Base-by-base conservation (phyloP, 2,888 invertebrate genomes). In the Microplitis deprimator region DNA sequence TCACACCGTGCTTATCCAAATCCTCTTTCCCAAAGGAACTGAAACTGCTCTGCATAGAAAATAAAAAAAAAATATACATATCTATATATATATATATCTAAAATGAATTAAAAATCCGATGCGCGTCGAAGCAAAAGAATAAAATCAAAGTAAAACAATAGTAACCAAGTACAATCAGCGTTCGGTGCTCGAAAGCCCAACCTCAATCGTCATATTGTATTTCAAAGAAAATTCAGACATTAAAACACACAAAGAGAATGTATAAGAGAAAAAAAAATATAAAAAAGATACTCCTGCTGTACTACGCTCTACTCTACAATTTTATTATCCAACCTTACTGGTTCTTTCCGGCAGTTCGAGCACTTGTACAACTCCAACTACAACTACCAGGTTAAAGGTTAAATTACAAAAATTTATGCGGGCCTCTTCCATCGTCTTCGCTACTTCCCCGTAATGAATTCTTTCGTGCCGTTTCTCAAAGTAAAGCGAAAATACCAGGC, bases 401-500 rank as follows among this genome's bases (percentile, higher is more conserved):
- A 69, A 76, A 81, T 74, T 76, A 76, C 59, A 65, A 64, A 80
- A 76, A 78, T 80, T 81, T 77, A 80, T 80, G 68, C 64, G 59
- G 76, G 71, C 50, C 60, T 73, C 64, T 41, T 64, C n/a, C 60
- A 17, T 40, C 38, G 60, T 75, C 62, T 17, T 68, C 39, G 61
- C 70, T 72, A 74, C 74, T 50, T 64, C 40, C 59, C 29, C 38
- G 62, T 75, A 76, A 80, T 80, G 78, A 80, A 80, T 80, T 79
- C 70, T 76, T 78, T 68, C 74, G 70, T 75, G 59, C 75, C 64
- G 67, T 79, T 61, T 75, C 77, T 77, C 73, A 78, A 76, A 79
- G 75, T 50, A 50, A 50, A 50, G 50, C 50, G 40, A 70, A 77
- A 80, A 61, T 71, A 69, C 20, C 62, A 29, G 29, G 70, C 69